Percentiles rank a stretch among this genome's conserved stretches.
phyloP scores from a whole-genome alignment of 2,888 invertebrate genomes.

The Scaeva pyrastri region DNA sequence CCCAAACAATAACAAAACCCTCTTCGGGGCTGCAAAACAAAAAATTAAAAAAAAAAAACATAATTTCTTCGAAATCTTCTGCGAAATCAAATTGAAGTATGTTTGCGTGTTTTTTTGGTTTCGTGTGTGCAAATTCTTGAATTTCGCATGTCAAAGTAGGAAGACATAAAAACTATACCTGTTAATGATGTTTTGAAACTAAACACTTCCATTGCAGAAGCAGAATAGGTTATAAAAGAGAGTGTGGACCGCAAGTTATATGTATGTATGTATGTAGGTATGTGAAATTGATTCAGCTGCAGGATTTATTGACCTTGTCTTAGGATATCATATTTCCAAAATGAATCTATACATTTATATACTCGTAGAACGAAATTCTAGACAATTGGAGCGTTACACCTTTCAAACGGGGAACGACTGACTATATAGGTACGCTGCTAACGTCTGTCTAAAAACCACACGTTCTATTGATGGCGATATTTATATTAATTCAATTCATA shows the following conservation, averaged over 20 bases:
- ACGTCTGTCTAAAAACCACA: slow-evolving; percentile 32
- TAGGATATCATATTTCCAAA: slow-evolving; percentile 57
- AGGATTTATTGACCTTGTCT: slow-evolving; percentile 71
- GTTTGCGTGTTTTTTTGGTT: not conserved
- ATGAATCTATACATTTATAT: not conserved
- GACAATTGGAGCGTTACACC: slow-evolving; percentile 70
- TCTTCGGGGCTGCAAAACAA: not conserved
- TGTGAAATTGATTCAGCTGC: slow-evolving; percentile 55
- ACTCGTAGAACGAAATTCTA: slow-evolving; percentile 7
- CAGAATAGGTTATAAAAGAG: slow-evolving; percentile 20
- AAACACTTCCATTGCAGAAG: slow-evolving; percentile 37
- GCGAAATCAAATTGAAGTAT: not conserved
- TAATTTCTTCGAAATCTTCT: slow-evolving; percentile 14
- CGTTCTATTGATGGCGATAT: slow-evolving; percentile 3
- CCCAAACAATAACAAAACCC: not conserved
- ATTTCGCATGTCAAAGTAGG: not conserved
- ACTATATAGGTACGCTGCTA: not conserved
- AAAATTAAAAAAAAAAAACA: not conserved
- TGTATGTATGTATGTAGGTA: no score
- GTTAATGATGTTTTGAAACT: slow-evolving; percentile 55
- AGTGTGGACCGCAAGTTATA: slow-evolving; percentile 64
- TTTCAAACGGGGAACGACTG: slow-evolving; percentile 31
- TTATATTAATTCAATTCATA: slow-evolving; percentile 17
- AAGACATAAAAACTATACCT: slow-evolving; percentile 58
- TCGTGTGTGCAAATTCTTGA: not conserved